Evolutionary conservation across 2,113 vertebrate genomes (phyloP).

Genomic region (Takifugu flavidus): DNA sequence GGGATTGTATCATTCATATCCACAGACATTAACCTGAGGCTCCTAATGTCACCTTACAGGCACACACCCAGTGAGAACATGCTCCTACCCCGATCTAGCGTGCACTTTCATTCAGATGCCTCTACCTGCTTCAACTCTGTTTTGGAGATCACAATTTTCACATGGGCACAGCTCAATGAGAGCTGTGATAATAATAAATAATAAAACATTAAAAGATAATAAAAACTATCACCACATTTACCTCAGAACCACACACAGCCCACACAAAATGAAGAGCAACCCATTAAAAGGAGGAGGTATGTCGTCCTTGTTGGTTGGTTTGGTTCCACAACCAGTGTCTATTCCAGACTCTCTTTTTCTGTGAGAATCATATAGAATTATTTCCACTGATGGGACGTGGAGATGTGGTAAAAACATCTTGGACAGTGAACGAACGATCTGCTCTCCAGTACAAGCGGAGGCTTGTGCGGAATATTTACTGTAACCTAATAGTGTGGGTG

Average conservation of each 20-base stretch:
- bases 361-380: slow-evolving; percentile 6
- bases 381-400: slow-evolving; percentile 18
- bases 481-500: slow-evolving; percentile 77
- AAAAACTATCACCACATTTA: too few species aligned
- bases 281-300: not conserved
- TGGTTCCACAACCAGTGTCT: too few species aligned
- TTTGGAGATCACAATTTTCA: not conserved
- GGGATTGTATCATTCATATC: slow-evolving; percentile 54
- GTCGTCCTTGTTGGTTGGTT: not conserved
- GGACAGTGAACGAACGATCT: slow-evolving; percentile 29
- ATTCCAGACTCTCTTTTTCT: not conserved
- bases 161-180: too few species aligned
- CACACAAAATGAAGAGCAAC: not conserved
- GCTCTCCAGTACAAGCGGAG: slow-evolving; percentile 1
- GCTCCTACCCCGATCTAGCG: slow-evolving; percentile 4
- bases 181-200: too few species aligned
- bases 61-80: slow-evolving; percentile 8
- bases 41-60: slow-evolving; percentile 22
- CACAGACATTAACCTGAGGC: slow-evolving; percentile 41
- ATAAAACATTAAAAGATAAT: too few species aligned
- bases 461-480: slow-evolving; percentile 31
- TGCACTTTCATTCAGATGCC: not conserved
- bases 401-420: slow-evolving; percentile 30
- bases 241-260: not conserved
- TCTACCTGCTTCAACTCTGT: not conserved